phyloP scores from a whole-genome alignment of 2,113 vertebrate genomes.

The Eptatretus burgeri region DNA sequence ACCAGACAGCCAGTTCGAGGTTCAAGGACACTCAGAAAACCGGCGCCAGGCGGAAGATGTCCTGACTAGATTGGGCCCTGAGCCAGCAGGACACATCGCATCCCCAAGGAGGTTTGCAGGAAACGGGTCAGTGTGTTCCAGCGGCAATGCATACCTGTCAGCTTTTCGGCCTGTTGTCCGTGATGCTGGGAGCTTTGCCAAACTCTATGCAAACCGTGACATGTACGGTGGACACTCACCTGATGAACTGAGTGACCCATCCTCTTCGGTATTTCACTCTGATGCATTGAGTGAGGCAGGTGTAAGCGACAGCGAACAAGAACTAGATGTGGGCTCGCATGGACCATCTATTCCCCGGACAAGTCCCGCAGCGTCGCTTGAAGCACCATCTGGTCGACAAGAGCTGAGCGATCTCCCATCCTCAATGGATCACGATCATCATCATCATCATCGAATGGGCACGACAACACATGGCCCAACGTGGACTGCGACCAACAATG shows the following conservation, averaged over 20 bases:
- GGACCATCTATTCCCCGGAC: constrained; percentile 14
- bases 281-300: constrained; percentile 45
- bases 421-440: constrained; percentile 16
- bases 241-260: constrained; percentile 59
- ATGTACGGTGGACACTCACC: constrained; percentile 30
- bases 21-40: too few species aligned
- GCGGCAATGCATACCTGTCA: constrained; percentile 27
- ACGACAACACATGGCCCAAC: too few species aligned
- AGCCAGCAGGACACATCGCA: too few species aligned
- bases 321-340: constrained; percentile 67
- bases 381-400: constrained; percentile 6
- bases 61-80: too few species aligned
- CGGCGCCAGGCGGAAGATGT: too few species aligned
- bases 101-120: too few species aligned
- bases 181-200: constrained; percentile 62
- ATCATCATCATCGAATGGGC: constrained; percentile 13
- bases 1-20: too few species aligned
- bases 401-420: background rate
- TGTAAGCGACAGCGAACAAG: constrained; percentile 46
- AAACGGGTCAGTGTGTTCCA: too few species aligned
- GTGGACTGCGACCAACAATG: too few species aligned
- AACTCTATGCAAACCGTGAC: constrained; percentile 56
- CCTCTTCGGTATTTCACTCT: constrained; percentile 27
- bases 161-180: constrained; percentile 73
- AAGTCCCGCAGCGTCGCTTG: constrained; percentile 10